These are phyloP conservation scores for Camponotus pennsylvanicus DNA, from an alignment of 1,140 invertebrate genomes.

Conservation along the genomic window DNA sequence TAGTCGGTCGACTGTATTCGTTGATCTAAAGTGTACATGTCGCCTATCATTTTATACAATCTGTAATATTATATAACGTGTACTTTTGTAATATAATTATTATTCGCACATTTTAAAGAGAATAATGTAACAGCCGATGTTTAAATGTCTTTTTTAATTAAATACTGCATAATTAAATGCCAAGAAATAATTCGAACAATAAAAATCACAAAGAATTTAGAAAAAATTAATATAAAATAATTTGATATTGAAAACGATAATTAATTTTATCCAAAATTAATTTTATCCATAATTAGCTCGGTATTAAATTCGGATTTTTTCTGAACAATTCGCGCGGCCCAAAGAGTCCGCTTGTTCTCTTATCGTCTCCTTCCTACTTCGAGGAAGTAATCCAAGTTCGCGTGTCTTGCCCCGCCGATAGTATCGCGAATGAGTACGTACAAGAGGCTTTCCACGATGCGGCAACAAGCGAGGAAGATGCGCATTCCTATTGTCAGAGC, in stretches of 20 bases:
- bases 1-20: slow-evolving; percentile 36
- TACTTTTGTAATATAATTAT: not conserved
- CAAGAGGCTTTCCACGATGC: slow-evolving; percentile 15
- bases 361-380: not conserved
- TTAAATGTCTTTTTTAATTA: too few relatives aligned
- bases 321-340: not conserved
- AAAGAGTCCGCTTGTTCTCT: not conserved
- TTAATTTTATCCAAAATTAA: not conserved
- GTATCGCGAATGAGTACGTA: slow-evolving; percentile 29
- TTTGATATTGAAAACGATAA: not conserved
- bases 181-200: too few relatives aligned
- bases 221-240: too few relatives aligned
- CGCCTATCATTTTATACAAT: not conserved
- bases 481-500: slow-evolving; percentile 41
- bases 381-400: slow-evolving; percentile 37
- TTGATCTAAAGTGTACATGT: not conserved
- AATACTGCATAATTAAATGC: too few relatives aligned
- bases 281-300: too few relatives aligned
- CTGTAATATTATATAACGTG: not conserved
- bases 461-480: slow-evolving; percentile 33
- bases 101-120: too few relatives aligned
- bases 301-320: not conserved
- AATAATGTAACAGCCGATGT: not conserved
- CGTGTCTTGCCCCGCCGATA: slow-evolving; percentile 43
- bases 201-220: too few relatives aligned